Percentiles rank a stretch among this genome's conserved stretches.
phyloP scores from a whole-genome alignment of 2,113 vertebrate species.

The Callorhinus ursinus region DNA sequence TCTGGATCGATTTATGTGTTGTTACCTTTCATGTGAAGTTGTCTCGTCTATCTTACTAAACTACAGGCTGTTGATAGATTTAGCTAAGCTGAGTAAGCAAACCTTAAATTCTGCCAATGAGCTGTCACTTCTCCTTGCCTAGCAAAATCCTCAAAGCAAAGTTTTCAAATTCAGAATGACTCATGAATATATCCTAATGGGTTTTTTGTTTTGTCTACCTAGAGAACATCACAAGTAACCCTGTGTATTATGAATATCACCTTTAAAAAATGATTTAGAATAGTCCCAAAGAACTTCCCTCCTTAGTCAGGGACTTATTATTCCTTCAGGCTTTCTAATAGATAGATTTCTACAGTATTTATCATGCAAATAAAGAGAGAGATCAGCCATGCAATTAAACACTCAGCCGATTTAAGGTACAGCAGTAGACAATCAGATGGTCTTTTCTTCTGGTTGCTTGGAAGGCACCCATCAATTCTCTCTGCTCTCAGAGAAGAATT shows the following conservation, averaged over 20 bases:
- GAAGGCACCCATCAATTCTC: not conserved
- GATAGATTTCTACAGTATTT: constrained; percentile 32
- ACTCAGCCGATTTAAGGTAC: not conserved
- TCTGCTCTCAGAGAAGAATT: constrained; percentile 34
- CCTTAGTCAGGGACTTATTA: not conserved
- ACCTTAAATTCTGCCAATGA: not conserved
- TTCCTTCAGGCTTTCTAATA: not conserved
- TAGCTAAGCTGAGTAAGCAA: constrained; percentile 2
- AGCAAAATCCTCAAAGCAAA: constrained; percentile 36
- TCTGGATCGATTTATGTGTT: not conserved
- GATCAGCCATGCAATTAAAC: not conserved
- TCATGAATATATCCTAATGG: constrained; percentile 8
- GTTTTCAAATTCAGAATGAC: constrained; percentile 20
- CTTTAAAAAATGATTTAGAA: constrained; percentile 57
- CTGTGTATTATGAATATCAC: not conserved
- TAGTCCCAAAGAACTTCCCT: not conserved
- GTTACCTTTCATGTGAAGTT: not conserved
- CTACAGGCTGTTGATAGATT: constrained; percentile 5
- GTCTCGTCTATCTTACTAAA: constrained; percentile 28
- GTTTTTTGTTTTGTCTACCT: constrained; percentile 19
- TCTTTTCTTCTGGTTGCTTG: not conserved
- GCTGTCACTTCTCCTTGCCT: constrained; percentile 37
- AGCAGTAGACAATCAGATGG: not conserved
- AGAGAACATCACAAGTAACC: constrained; percentile 20
- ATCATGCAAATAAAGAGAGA: constrained; percentile 1